Evolutionary conservation across 2,888 invertebrate genomes (phyloP).

Genomic region (Aproaerema taeniolella): DNA sequence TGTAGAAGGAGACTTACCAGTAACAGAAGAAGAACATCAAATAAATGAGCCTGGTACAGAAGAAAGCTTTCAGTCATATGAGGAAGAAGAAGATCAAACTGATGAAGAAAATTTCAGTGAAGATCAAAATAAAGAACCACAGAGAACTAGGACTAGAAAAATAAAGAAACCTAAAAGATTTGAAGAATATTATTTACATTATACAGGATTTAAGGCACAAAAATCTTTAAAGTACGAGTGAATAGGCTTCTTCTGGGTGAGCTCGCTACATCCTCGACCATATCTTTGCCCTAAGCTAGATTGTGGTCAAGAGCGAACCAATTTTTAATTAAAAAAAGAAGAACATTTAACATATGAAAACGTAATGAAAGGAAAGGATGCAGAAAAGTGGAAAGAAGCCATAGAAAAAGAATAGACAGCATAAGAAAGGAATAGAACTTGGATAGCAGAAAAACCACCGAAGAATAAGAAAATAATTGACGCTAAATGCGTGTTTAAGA

Average conservation of each 20-base stretch:
- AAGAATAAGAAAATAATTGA: constrained; percentile 14
- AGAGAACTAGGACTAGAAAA: neutral
- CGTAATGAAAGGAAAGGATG: constrained; percentile 17
- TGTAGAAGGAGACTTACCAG: neutral
- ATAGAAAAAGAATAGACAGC: constrained; percentile 20
- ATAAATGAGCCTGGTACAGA: neutral
- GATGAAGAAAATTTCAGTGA: neutral
- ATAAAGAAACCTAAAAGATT: constrained; percentile 5
- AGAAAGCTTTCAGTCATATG: neutral
- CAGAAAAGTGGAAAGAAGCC: constrained; percentile 20
- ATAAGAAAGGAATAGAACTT: constrained; percentile 21
- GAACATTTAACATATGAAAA: constrained; percentile 12
- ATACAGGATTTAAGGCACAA: too few species aligned
- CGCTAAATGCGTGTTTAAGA: constrained; percentile 29
- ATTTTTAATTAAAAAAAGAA: constrained; percentile 7
- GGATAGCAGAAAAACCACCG: constrained; percentile 17
- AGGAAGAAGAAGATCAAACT: too few species aligned
- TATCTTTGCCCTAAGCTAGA: neutral
- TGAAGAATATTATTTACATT: neutral
- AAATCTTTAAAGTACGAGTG: too few species aligned
- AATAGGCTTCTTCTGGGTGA: too few species aligned
- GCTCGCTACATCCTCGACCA: too few species aligned
- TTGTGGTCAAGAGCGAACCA: neutral
- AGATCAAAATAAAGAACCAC: neutral
- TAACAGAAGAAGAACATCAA: neutral